Conservation (phyloP, 53 echinoderm and acorn worm genomes). For the Antedon mediterranea region DNA sequence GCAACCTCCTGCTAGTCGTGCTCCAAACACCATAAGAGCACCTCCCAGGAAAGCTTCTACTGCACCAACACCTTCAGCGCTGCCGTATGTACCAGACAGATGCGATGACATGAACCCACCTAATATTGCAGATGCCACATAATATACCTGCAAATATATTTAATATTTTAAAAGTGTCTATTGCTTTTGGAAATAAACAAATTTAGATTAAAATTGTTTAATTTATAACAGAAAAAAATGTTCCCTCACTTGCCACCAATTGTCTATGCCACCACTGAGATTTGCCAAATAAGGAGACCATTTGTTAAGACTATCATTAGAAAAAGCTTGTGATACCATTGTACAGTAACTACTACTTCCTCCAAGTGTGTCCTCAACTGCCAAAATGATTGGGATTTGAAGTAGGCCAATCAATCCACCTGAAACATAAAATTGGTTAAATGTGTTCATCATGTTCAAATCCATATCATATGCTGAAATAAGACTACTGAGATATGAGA, state of each 20-base stretch:
- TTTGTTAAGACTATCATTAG: conserved; percentile 24
- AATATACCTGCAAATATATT: conserved; percentile 45
- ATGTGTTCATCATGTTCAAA: too few relatives aligned
- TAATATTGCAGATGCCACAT: conserved; percentile 50
- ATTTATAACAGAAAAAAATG: too few relatives aligned
- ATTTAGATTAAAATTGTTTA: too few relatives aligned
- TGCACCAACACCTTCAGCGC: conserved; percentile 31
- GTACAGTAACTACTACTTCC: conserved; percentile 94
- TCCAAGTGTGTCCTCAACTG: conserved; percentile 70
- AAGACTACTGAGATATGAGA: too few relatives aligned
- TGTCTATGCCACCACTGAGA: conserved; percentile 48
- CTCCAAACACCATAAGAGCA: conserved; percentile 68
- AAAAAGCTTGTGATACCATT: conserved; percentile 46
- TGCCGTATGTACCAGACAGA: conserved; percentile 37
- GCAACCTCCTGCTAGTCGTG: conserved; percentile 82
- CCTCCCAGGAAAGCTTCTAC: conserved; percentile 58
- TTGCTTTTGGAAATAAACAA: too few relatives aligned
- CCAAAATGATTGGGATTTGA: conserved; percentile 79
- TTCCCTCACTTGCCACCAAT: conserved; percentile 91
- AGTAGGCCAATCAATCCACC: conserved; percentile 59
- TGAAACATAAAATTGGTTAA: neutral
- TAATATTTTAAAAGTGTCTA: too few relatives aligned
- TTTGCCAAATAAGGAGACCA: conserved; percentile 61
- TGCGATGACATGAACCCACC: conserved; percentile 51
- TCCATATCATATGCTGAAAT: too few relatives aligned